Conservation (phyloP, 2,797 vertebrate species). For the Mus spretus region DNA sequence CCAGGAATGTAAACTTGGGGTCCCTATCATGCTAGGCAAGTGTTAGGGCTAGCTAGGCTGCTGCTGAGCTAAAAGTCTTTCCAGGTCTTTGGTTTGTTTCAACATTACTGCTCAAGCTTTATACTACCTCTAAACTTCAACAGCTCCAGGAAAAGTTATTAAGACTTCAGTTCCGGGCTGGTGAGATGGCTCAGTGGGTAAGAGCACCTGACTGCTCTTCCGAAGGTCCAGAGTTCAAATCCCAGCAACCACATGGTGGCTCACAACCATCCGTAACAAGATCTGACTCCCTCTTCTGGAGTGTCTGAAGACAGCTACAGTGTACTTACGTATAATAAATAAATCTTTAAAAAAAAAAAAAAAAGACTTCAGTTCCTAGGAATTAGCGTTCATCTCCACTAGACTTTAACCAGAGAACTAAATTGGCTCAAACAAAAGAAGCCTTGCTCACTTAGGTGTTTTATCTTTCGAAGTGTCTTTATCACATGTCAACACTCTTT, state of each 20-base stretch:
- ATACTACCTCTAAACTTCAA: background rate
- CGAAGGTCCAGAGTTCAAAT: too few species aligned
- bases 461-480: background rate
- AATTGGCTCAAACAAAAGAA: background rate
- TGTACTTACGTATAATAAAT: too few species aligned
- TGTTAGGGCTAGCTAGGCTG: background rate
- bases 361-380: background rate
- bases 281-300: too few species aligned
- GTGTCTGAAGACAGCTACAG: too few species aligned
- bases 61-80: background rate
- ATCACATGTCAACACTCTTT: background rate
- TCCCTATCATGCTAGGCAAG: background rate
- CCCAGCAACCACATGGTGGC: too few species aligned
- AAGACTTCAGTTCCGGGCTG: background rate
- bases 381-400: background rate
- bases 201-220: too few species aligned
- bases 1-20: too few species aligned
- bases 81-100: background rate
- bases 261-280: too few species aligned
- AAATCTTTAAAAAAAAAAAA: too few species aligned
- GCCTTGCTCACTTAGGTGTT: background rate
- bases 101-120: background rate
- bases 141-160: conserved; percentile 11
- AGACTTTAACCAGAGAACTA: conserved; percentile 21
- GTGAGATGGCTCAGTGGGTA: too few species aligned